Percentiles rank a stretch among this genome's conserved stretches.
Conservation (phyloP, 2,113 vertebrate species). For the Astur gentilis region DNA sequence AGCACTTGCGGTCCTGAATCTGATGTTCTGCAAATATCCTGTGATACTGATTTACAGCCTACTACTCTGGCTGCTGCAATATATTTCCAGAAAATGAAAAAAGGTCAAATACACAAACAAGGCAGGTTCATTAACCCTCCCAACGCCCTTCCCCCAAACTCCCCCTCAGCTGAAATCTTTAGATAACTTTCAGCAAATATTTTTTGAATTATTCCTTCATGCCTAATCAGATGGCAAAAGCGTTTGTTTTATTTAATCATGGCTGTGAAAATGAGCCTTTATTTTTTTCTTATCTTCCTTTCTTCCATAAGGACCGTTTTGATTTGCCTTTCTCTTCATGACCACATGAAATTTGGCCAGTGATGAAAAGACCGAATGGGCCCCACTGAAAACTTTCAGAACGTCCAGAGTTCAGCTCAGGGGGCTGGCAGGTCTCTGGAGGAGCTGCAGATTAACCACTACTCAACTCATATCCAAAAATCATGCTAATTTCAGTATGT, state of each 20-base stretch:
- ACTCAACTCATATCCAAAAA: background rate
- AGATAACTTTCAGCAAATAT: background rate
- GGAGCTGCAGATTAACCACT: background rate
- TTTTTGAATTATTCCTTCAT: conserved; percentile 12
- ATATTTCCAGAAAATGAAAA: background rate
- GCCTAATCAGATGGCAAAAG: conserved; percentile 29
- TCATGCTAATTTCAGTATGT: background rate
- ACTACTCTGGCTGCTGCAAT: background rate
- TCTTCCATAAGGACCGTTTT: background rate
- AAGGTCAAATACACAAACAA: background rate
- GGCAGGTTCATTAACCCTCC: background rate
- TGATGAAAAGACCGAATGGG: conserved; percentile 1
- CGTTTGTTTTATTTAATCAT: conserved; percentile 26
- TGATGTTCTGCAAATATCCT: background rate
- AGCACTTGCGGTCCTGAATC: background rate
- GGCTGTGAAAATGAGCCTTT: background rate
- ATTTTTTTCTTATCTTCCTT: background rate
- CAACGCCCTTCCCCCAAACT: background rate
- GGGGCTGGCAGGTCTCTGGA: background rate
- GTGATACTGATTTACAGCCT: background rate
- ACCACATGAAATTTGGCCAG: conserved; percentile 23
- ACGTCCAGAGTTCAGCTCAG: background rate
- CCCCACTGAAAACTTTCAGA: background rate
- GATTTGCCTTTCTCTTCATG: conserved; percentile 16
- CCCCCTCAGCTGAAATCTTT: background rate